Evolutionary conservation across 1,140 invertebrate genomes (phyloP).

Genomic region (Hormaphis cornu): DNA sequence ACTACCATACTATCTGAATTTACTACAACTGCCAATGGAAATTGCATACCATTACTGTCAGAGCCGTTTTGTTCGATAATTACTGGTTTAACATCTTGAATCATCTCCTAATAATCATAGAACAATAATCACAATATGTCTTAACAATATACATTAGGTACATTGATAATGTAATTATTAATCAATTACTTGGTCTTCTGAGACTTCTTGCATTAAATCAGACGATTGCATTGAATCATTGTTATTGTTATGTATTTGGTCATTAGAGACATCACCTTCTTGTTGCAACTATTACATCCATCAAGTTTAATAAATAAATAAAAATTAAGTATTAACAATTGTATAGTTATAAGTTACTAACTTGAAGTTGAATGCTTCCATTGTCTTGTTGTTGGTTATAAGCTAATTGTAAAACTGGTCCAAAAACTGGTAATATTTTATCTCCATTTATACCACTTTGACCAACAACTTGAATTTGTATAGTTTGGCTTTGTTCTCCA

Average conservation of each 20-base stretch:
- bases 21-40: slow-evolving; percentile 46
- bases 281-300: slow-evolving; percentile 13
- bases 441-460: slow-evolving; percentile 40
- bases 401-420: slow-evolving; percentile 59
- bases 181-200: slow-evolving; percentile 17
- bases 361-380: slow-evolving; percentile 48
- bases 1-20: slow-evolving; percentile 40
- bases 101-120: slow-evolving; percentile 32
- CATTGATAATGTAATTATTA: not conserved
- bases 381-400: slow-evolving; percentile 48
- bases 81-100: slow-evolving; percentile 39
- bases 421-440: slow-evolving; percentile 40
- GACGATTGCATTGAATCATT: slow-evolving; percentile 29
- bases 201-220: slow-evolving; percentile 19
- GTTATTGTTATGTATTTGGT: slow-evolving; percentile 27
- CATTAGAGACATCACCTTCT: slow-evolving; percentile 29
- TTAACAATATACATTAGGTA: not conserved
- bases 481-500: slow-evolving; percentile 56
- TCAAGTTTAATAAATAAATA: not conserved
- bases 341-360: slow-evolving; percentile 40
- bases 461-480: slow-evolving; percentile 65
- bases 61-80: slow-evolving; percentile 33
- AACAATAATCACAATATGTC: not conserved
- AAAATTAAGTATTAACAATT: not conserved
- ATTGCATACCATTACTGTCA: slow-evolving; percentile 43